Evolutionary conservation across 1,140 invertebrate species (phyloP), one percentile per base, ranked within the genome.

Genomic region (Drosophila erecta): DNA sequence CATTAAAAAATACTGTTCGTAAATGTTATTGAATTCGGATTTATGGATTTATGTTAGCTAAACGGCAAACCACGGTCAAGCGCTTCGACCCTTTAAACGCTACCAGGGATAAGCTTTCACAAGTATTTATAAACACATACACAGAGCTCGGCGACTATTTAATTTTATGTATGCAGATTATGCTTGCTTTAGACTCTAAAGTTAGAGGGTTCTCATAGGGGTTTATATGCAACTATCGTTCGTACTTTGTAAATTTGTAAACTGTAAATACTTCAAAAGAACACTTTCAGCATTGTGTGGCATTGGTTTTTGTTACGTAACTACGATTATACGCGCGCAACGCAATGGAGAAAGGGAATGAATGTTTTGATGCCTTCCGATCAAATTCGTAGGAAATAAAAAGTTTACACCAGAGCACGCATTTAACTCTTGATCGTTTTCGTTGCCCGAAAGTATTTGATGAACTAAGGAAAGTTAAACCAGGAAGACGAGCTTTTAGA

Each of bases 231-330:
- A 33, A 24, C 54, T 59, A 49, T 58, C 47, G 35, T 38, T 72
- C 30, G 44, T 58, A 33, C 43, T 15, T 72, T 84, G 84, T 89
- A 89, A 89, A 89, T 89, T 89, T 89, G 84, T 89, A 84, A 89
- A 84, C 84, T 89, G 84, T 89, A 89, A 89, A 89, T 89, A 80
- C 84, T 90, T 77, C 49, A 89, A 89, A 87, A 89, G 61, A 72
- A 89, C 55, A 65, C 72, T 38, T 83, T 86, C 84, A 89, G 83
- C 81, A 81, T 78, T 65, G 53, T 69, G 51, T 53, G 41, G 40
- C 51, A 57, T 62, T 58, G 14, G 44, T 40, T 40, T 40, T 54
- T 47, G 33, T 41, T 33, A 61, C 59, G 2, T 7, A 37, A 38
- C 58, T 60, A 57, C 51, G 51, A 33, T n/a, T 40, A 38, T 30